Evolutionary conservation across 2,888 invertebrate species (phyloP).

Genomic region (Agonopterix subpropinquella): DNA sequence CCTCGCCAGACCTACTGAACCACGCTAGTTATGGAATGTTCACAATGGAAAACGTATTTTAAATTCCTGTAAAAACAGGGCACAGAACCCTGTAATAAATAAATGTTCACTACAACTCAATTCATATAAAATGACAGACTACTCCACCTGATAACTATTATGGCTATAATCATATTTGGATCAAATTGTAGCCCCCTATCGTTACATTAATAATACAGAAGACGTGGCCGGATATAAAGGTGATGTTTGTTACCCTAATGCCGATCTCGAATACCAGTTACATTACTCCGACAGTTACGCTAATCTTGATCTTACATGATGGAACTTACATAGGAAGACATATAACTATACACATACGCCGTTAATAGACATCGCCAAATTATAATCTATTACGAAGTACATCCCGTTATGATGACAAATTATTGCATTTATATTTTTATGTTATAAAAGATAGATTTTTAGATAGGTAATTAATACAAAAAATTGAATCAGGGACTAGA

Average conservation of each 20-base stretch:
- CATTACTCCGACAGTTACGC: slow-evolving; percentile 40
- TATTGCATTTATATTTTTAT: slow-evolving; percentile 12
- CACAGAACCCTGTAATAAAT: slow-evolving; percentile 47
- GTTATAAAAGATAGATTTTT: no score
- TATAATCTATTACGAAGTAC: slow-evolving; percentile 25
- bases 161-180: slow-evolving; percentile 39
- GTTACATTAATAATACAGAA: slow-evolving; percentile 42
- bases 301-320: slow-evolving; percentile 47
- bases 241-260: slow-evolving; percentile 51
- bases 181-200: slow-evolving; percentile 49
- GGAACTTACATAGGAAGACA: slow-evolving; percentile 72
- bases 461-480: not conserved
- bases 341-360: slow-evolving; percentile 60
- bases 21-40: slow-evolving; percentile 25
- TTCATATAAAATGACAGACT: slow-evolving; percentile 53
- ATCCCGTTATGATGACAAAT: slow-evolving; percentile 14
- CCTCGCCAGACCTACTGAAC: slow-evolving; percentile 18
- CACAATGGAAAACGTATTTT: slow-evolving; percentile 38
- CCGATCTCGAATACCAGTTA: slow-evolving; percentile 22
- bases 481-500: not conserved
- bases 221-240: slow-evolving; percentile 59
- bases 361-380: slow-evolving; percentile 41
- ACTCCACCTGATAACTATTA: slow-evolving; percentile 40
- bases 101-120: slow-evolving; percentile 44
- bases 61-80: slow-evolving; percentile 54